Evolutionary conservation across 2,888 invertebrate species (phyloP), one percentile per base, ranked within the genome.

Genomic region (Neria commutata): DNA sequence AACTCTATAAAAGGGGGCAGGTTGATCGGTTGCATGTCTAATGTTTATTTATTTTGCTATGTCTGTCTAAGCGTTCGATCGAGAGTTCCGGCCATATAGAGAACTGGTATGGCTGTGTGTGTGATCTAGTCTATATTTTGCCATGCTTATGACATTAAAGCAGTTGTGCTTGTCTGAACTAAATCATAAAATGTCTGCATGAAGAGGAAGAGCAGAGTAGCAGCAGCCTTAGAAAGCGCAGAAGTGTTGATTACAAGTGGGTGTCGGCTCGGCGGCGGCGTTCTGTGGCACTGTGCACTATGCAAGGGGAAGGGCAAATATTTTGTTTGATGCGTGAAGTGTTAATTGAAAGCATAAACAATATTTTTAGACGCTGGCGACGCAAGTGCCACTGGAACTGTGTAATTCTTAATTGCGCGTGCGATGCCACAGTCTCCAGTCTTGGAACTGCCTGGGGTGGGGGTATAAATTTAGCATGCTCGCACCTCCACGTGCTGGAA

Each of bases 1-100:
- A n/a, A n/a, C n/a, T n/a, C n/a, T n/a, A n/a, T 71, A 69, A 67
- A 71, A 73, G 72, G 68, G 63, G 50, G 48, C 40, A 23, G n/a
- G 19, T 16, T 5, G 25, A 24, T 11, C 1, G 34, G 29, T 34
- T 14, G 23, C 37, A 21, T 17, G 33, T 29, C 17, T 49, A 17
- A 4, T 42, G 47, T 54, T 47, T 48, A 2, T 47, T 11, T 34
- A 16, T 47, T 14, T 47, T 23, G 19, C 21, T 48, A n/a, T 33
- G 37, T 48, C 10, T 42, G 21, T 42, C 17, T 19, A n/a, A n/a
- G n/a, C n/a, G n/a, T 23, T 29, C 49, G 34, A 40, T 10, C 40
- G 10, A 51, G 51, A 51, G 34, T 50, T 56, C 59, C 54, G 62
- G 62, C 59, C 56, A 52, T 54, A n/a, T n/a, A n/a, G n/a, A n/a